These are phyloP conservation scores for Hirundo rustica DNA, from an alignment of 2,797 vertebrate genomes.

Conservation along the genomic window DNA sequence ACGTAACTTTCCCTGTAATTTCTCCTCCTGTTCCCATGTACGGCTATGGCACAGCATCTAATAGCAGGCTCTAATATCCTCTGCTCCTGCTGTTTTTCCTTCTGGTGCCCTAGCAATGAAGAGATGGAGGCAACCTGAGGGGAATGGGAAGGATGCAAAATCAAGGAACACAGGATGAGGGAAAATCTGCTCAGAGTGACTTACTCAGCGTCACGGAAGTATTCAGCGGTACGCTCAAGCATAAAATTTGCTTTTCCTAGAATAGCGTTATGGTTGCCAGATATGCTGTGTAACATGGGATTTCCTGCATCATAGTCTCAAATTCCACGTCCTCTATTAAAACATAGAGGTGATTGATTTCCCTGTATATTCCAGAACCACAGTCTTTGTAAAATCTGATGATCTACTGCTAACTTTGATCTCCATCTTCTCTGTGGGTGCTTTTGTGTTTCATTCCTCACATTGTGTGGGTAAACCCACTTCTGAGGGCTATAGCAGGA, in stretches of 20 bases:
- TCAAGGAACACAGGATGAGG: slow-evolving; percentile 28
- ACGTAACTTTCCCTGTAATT: slow-evolving; percentile 33
- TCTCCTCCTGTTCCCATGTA: slow-evolving; percentile 18
- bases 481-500: neutral
- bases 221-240: neutral
- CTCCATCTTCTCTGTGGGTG: neutral
- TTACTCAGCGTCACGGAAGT: slow-evolving; percentile 6
- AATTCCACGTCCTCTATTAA: neutral
- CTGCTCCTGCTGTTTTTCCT: slow-evolving; percentile 58
- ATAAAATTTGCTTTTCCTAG: slow-evolving; percentile 53
- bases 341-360: neutral
- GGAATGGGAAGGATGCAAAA: slow-evolving; percentile 29
- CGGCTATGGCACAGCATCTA: slow-evolving; percentile 23
- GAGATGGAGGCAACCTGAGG: neutral
- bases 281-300: neutral
- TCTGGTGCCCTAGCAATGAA: slow-evolving; percentile 44
- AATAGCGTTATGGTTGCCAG: neutral
- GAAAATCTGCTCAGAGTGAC: neutral
- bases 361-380: neutral
- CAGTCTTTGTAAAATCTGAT: neutral
- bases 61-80: slow-evolving; percentile 59
- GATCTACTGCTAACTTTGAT: neutral
- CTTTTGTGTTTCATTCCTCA: neutral
- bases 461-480: neutral
- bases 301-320: neutral